phyloP scores from a whole-genome alignment of 2,888 invertebrate species.

The Itoplectis maculator region DNA sequence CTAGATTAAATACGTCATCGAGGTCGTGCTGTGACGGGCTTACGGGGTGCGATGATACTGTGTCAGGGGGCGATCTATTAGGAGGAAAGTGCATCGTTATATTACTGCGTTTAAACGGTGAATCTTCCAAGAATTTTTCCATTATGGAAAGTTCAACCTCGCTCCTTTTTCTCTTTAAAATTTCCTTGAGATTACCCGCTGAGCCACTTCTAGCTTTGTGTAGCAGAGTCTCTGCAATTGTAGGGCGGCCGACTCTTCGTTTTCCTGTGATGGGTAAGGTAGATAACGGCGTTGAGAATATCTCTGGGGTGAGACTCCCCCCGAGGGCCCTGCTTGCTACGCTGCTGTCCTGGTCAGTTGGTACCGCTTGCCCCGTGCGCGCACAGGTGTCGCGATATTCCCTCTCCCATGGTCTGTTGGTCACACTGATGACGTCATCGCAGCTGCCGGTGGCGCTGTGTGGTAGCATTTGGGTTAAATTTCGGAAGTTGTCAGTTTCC shows the following conservation, averaged over 20 bases:
- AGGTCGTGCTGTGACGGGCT: background rate
- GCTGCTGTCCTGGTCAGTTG: background rate
- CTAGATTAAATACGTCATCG: background rate
- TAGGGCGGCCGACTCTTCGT: constrained; percentile 1
- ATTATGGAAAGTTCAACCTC: background rate
- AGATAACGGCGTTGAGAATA: background rate
- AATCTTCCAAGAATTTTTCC: background rate
- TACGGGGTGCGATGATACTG: background rate
- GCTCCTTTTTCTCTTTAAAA: constrained; percentile 2
- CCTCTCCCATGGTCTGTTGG: background rate
- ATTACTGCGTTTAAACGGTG: constrained; percentile 3
- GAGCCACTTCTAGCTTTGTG: background rate
- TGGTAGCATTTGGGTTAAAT: constrained; percentile 1
- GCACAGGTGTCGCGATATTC: background rate
- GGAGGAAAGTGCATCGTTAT: background rate
- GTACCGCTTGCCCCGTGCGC: background rate
- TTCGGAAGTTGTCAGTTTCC: no score
- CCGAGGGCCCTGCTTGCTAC: background rate
- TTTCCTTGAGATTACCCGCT: background rate
- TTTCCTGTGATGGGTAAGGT: background rate
- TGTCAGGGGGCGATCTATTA: background rate
- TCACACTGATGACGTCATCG: background rate
- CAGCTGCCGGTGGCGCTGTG: background rate
- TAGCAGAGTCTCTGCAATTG: background rate
- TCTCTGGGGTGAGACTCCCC: background rate